phyloP scores from a whole-genome alignment of 2,797 vertebrate genomes.

The Acanthornis magna region DNA sequence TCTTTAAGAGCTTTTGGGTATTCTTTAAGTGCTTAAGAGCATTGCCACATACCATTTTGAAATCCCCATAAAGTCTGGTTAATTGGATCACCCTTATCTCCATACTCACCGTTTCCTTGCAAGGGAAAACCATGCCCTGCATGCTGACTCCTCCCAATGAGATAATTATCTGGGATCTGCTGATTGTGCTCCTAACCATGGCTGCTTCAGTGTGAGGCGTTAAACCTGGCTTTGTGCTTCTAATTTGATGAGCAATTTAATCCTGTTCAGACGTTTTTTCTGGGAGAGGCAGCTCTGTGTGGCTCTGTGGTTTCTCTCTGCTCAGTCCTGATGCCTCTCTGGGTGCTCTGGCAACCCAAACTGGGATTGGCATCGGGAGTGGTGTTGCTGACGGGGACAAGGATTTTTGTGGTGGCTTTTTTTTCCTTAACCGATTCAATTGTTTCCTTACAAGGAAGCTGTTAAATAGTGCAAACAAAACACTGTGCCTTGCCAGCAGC shows the following conservation, averaged over 20 bases:
- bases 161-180: not conserved
- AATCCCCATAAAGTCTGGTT: not conserved
- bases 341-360: not conserved
- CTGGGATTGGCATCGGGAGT: not conserved
- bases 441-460: not conserved
- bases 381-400: accelerated
- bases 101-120: not conserved
- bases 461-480: not conserved
- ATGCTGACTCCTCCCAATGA: not conserved
- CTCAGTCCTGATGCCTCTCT: not conserved
- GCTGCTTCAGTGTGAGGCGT: not conserved
- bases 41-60: constrained; percentile 5
- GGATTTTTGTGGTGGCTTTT: not conserved
- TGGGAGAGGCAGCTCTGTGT: not conserved
- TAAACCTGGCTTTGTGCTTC: not conserved
- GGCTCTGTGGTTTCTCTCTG: not conserved
- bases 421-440: not conserved
- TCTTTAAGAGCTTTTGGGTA: constrained; percentile 28
- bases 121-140: not conserved
- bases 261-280: not conserved
- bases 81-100: constrained; percentile 45
- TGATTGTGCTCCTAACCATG: not conserved
- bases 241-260: not conserved
- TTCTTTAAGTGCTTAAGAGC: constrained; percentile 44
- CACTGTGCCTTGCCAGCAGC: not conserved